These are phyloP conservation scores for Melieria omissa DNA, from an alignment of 2,888 invertebrate species.

Conservation along the genomic window DNA sequence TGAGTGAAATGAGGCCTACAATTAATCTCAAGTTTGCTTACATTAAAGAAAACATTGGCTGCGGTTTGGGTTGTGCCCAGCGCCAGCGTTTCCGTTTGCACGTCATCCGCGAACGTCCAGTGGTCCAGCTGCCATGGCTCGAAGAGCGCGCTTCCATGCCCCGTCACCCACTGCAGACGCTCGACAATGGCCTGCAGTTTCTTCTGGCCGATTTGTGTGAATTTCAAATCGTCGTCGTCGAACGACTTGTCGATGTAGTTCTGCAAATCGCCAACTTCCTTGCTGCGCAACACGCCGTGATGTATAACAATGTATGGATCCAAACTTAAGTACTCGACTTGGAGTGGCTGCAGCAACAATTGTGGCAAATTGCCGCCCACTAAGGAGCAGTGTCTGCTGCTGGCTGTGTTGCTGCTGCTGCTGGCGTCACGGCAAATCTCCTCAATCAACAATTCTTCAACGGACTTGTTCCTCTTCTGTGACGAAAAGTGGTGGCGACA, in stretches of 20 bases:
- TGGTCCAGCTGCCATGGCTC: slow-evolving; percentile 52
- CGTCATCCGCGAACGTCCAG: slow-evolving; percentile 47
- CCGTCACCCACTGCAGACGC: slow-evolving; percentile 40
- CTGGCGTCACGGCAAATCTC: slow-evolving; percentile 52
- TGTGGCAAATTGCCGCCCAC: slow-evolving; percentile 38
- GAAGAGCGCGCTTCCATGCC: slow-evolving; percentile 36
- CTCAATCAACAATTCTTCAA: slow-evolving; percentile 50
- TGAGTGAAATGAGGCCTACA: neutral
- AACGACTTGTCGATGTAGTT: slow-evolving; percentile 41
- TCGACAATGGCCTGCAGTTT: slow-evolving; percentile 38
- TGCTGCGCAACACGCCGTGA: slow-evolving; percentile 49
- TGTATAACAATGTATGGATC: slow-evolving; percentile 55
- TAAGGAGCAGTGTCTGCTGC: slow-evolving; percentile 44
- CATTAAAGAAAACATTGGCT: slow-evolving; percentile 54
- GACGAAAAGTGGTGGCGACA: neutral
- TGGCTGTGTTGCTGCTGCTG: slow-evolving; percentile 24
- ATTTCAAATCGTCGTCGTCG: slow-evolving; percentile 32
- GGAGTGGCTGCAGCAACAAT: slow-evolving; percentile 46
- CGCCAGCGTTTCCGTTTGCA: slow-evolving; percentile 24
- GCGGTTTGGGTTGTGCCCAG: slow-evolving; percentile 9
- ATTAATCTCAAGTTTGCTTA: slow-evolving; percentile 41
- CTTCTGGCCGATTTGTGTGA: slow-evolving; percentile 45
- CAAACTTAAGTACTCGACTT: slow-evolving; percentile 52
- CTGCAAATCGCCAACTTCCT: slow-evolving; percentile 48
- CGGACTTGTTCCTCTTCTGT: slow-evolving; percentile 43